Evolutionary conservation across 2,888 invertebrate species (phyloP), one percentile per base, ranked within the genome.

Genomic region (Ennomos erosarius): DNA sequence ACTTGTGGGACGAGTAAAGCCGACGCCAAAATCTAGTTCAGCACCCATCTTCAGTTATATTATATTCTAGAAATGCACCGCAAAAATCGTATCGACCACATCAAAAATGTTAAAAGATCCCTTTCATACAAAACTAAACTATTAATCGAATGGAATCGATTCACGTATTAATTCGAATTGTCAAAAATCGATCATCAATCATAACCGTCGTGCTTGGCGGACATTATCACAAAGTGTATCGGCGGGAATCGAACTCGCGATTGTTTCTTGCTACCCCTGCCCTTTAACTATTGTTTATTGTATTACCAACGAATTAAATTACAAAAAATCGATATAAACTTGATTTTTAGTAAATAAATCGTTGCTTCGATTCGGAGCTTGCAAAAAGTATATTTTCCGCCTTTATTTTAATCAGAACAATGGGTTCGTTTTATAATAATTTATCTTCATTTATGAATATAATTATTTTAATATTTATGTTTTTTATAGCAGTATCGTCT

Each of bases 131-230:
- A 82, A 86, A 88, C 86, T 88, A 84, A 85, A 88, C 85, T 80
- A 85, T 86, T 83, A 79, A 86, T 87, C 75, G 68, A 72, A 69
- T 69, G 64, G 72, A 78, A 79, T 82, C 84, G 82, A 83, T 83
- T 83, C 86, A 84, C 79, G 85, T 86, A 84, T 88, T 87, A 84
- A 88, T 86, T 86, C 84, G 75, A 77, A 82, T 82, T 73, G 75
- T 75, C 79, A 77, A 83, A n/a, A 84, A 85, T 85, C 80, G 81
- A 67, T 72, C 88, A 86, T 90, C 88, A 87, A 90, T 91, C 90
- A 90, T 90, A 90, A 68, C 70, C 74, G 65, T 75, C 81, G 74
- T 80, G 78, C 79, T 73, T 74, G 53, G 61, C 63, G 62, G 84
- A 86, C 85, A 77, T 77, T 87, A 89, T 89, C 89, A 72, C 76